Base-by-base conservation (phyloP, 2,113 vertebrate genomes). In the Ia io region DNA sequence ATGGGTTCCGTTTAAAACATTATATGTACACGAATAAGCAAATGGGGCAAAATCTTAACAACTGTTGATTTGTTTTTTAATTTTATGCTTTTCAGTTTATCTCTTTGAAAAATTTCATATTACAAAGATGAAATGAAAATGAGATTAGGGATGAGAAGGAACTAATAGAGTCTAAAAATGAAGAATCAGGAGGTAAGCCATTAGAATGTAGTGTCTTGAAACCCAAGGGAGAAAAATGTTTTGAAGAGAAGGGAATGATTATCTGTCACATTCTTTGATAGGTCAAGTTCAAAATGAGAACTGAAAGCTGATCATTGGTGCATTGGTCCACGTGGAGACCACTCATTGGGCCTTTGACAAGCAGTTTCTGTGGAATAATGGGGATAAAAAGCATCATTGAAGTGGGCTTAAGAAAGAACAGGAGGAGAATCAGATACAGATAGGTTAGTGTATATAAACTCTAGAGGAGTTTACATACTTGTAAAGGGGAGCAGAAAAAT, bases 101-200 rank as follows among this genome's bases (percentile, higher is more conserved):
- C 49, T 84, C 51, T 53, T 53, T 90, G 73, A 85, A 85, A 84
- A 40, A 73, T 70, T 47, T 85, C n/a, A 61, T 78, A 70, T 61
- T 78, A 79, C 40, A 40, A 16, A 78, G 61, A 42, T 51, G 71
- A 77, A 84, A 22, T 77, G 77, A 70, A 91, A 47, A 91, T 87
- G 49, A 80, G 82, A 63, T 79, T 67, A 79, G n/a, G 47, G 49
- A 59, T 87, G 47, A 87, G 53, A 87, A 94, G 69, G 59, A 94
- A 69, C 35, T 76, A 87, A 61, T 35, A 63, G 53, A 65, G 32
- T 71, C 53, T 86, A 67, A 65, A 71, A 87, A 91, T n/a, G 22
- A 80, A 91, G 67, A 63, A 56, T 95, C 23, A 82, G 56, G 56
- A 56, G 25, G 47, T 74, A 95, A 67, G 25, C 44, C 67, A 82